Evolutionary conservation across 92 coral and sea anemone species (phyloP).

Genomic region (Diadumene lineata): DNA sequence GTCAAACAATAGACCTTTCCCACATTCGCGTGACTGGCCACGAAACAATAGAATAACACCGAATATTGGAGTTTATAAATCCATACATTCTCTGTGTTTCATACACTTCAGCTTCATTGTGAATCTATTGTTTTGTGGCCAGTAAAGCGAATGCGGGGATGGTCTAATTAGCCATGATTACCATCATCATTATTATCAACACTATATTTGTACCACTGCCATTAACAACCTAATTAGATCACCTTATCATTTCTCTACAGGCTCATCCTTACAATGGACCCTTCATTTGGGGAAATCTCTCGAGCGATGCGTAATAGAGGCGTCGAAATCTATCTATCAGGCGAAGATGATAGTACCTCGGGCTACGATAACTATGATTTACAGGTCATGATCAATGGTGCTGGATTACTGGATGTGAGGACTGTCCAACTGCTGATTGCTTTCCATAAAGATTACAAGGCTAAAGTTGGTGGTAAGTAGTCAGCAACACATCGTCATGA

Average conservation of each 20-base stretch:
- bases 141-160: no score
- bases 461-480: conserved; percentile 57
- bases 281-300: conserved; percentile 91
- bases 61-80: no score
- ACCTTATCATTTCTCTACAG: conserved; percentile 48
- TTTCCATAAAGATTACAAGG: conserved; percentile 59
- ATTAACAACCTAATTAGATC: no score
- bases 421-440: conserved; percentile 49
- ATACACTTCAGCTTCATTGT: no score
- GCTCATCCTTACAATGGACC: conserved; percentile 90
- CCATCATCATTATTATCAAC: not conserved
- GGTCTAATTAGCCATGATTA: no score
- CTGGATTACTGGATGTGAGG: conserved; percentile 50
- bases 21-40: no score
- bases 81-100: no score
- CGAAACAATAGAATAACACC: no score
- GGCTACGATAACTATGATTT: conserved; percentile 60
- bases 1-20: no score
- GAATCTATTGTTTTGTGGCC: no score
- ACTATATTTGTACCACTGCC: no score
- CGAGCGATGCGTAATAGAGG: conserved; percentile 99
- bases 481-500: no score
- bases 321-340: conserved; percentile 81
- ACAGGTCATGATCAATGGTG: conserved; percentile 69
- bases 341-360: conserved; percentile 61